These are phyloP conservation scores for Hippocampus abdominalis DNA, from an alignment of 2,113 vertebrate species.

Conservation along the genomic window DNA sequence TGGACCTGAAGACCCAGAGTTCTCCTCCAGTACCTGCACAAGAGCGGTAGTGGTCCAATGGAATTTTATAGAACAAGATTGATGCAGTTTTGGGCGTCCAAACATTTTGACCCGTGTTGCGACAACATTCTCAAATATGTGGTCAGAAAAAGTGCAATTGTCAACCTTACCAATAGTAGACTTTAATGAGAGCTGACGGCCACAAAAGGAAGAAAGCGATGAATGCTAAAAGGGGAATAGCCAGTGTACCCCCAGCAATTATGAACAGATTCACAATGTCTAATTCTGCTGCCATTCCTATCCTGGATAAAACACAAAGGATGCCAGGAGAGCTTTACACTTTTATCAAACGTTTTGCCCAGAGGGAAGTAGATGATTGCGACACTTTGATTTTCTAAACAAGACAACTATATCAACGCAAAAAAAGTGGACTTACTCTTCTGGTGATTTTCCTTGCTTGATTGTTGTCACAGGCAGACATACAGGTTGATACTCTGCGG, in stretches of 20 bases:
- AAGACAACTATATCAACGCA: not conserved
- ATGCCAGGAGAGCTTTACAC: not conserved
- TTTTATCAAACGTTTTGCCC: not conserved
- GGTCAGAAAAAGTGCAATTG: not conserved
- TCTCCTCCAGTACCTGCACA: constrained; percentile 91
- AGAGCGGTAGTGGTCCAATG: not conserved
- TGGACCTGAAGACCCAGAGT: constrained; percentile 88
- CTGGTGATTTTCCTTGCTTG: constrained; percentile 16
- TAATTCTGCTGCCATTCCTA: constrained; percentile 77
- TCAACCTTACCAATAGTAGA: constrained; percentile 90
- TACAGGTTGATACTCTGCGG: constrained; percentile 2
- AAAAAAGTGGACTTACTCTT: constrained; percentile 41
- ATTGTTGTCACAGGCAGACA: constrained; percentile 9
- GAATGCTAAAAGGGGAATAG: constrained; percentile 89
- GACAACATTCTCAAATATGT: not conserved
- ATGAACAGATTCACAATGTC: constrained; percentile 88
- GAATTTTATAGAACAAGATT: not conserved
- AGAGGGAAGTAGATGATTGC: not conserved
- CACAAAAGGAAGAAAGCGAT: constrained; percentile 88
- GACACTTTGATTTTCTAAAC: not conserved
- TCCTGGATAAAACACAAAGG: constrained; percentile 2
- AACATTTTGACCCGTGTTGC: not conserved
- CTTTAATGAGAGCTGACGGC: constrained; percentile 87
- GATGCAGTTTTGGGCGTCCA: not conserved
- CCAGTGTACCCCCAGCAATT: constrained; percentile 82